Evolutionary conservation across 2,113 vertebrate species (phyloP).

Genomic region (Hydrochoerus hydrochaeris): DNA sequence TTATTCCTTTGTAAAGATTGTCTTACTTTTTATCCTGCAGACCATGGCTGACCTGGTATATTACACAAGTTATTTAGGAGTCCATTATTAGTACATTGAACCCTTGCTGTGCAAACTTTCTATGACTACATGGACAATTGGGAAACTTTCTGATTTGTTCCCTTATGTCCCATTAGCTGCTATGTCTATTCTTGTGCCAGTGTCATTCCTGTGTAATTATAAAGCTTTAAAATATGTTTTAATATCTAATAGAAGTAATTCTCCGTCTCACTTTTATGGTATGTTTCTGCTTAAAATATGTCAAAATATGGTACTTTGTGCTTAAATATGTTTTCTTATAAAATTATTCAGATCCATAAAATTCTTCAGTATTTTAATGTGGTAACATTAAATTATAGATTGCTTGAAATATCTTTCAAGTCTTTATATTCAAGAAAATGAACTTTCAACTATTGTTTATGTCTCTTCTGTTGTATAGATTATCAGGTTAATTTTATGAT

Average conservation of each 20-base stretch:
- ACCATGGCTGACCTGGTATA: neutral
- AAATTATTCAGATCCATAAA: neutral
- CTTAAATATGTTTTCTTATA: neutral
- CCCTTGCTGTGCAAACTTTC: neutral
- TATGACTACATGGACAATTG: neutral
- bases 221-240: neutral
- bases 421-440: constrained; percentile 6
- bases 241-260: neutral
- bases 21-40: neutral
- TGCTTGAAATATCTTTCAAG: neutral
- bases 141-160: neutral
- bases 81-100: neutral
- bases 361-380: neutral
- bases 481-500: neutral
- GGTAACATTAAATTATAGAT: neutral
- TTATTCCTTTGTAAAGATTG: fast-evolving
- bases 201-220: neutral
- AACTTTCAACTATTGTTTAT: neutral
- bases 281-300: neutral
- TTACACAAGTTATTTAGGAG: neutral
- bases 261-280: neutral
- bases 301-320: neutral
- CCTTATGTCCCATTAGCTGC: neutral
- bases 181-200: neutral
- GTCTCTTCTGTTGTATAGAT: neutral